Evolutionary conservation across 2,888 invertebrate species (phyloP).

Genomic region (Eristalinus aeneus): DNA sequence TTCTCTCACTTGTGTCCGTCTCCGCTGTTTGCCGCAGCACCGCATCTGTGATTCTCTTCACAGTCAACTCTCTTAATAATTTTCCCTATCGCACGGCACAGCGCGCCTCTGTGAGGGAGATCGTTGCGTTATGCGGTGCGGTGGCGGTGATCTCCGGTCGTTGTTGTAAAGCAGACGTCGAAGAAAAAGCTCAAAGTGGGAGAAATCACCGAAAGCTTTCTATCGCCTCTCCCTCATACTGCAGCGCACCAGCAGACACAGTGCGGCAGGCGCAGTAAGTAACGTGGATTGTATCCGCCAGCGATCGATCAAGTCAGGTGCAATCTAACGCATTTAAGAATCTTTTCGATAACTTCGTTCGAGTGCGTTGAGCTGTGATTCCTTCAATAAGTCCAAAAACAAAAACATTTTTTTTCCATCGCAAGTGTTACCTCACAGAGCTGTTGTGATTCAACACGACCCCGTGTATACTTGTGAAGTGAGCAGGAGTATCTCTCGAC

Average conservation of each 20-base stretch:
- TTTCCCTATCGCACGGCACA: slow-evolving; percentile 29
- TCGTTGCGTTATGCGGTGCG: slow-evolving; percentile 40
- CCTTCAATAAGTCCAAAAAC: background rate
- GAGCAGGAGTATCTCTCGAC: slow-evolving; percentile 5
- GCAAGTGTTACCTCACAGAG: slow-evolving; percentile 5
- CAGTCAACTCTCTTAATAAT: slow-evolving; percentile 62
- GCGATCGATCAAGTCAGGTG: slow-evolving; percentile 66
- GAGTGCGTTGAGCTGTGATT: background rate
- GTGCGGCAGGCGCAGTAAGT: slow-evolving; percentile 39
- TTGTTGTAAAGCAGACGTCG: slow-evolving; percentile 9
- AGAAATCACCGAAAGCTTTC: slow-evolving; percentile 65
- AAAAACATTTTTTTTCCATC: background rate
- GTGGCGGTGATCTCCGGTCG: slow-evolving; percentile 4
- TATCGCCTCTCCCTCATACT: slow-evolving; percentile 57
- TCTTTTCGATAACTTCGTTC: slow-evolving; percentile 30
- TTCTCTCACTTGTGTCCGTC: slow-evolving; percentile 3
- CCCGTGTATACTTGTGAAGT: background rate
- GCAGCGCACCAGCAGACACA: slow-evolving; percentile 9
- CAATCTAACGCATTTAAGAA: slow-evolving; percentile 67
- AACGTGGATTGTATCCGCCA: slow-evolving; percentile 52
- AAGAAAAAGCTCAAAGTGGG: slow-evolving; percentile 61
- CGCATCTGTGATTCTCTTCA: slow-evolving; percentile 28
- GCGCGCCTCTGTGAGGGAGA: slow-evolving; percentile 6
- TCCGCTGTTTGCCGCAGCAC: background rate
- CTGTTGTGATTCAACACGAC: background rate